phyloP scores from a whole-genome alignment of 2,797 vertebrate genomes.

The Botia kubotai region DNA sequence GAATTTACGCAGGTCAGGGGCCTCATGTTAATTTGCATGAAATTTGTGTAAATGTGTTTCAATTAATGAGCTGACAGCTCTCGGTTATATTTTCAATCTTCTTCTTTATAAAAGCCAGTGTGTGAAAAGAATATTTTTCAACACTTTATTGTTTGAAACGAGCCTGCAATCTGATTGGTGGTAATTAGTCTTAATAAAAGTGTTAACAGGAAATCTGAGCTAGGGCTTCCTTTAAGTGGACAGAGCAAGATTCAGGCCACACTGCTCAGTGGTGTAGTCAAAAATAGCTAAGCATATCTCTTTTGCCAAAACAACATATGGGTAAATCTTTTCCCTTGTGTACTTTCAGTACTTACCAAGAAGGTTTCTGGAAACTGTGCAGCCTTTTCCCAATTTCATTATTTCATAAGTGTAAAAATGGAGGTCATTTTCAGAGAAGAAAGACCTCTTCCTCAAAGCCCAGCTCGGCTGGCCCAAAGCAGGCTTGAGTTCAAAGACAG shows the following conservation, averaged over 20 bases:
- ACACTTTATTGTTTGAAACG: too few relatives aligned
- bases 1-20: too few relatives aligned
- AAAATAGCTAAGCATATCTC: conserved; percentile 5
- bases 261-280: conserved; percentile 13
- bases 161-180: not conserved
- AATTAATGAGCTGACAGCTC: too few relatives aligned
- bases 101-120: not conserved
- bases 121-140: too few relatives aligned
- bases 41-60: too few relatives aligned
- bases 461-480: conserved; percentile 25
- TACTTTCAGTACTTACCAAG: conserved; percentile 6
- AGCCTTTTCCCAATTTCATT: conserved; percentile 40
- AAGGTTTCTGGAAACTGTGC: conserved; percentile 2
- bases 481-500: conserved; percentile 32
- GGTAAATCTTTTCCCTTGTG: not conserved
- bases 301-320: conserved; percentile 32
- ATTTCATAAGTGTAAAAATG: conserved; percentile 34
- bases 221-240: not conserved
- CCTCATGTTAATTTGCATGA: too few relatives aligned
- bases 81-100: not conserved
- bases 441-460: conserved; percentile 25
- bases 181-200: not conserved
- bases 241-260: not conserved
- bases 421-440: conserved; percentile 44
- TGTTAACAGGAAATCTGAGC: not conserved